Base-by-base conservation (phyloP, 2,797 vertebrate species). In the Brachyrhaphis roseni region DNA sequence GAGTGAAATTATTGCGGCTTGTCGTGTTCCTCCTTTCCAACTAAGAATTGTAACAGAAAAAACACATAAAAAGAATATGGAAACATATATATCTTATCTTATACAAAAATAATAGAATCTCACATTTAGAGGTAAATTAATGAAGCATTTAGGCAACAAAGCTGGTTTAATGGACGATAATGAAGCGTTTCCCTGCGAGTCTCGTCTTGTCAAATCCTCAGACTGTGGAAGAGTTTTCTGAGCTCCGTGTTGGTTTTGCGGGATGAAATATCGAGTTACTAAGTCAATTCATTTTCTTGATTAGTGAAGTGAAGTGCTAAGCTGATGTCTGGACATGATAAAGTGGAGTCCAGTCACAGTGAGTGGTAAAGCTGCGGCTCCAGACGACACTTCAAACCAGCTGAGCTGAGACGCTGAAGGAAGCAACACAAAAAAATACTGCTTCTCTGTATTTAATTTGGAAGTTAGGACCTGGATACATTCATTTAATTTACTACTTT, bases 341-440 rank as follows among this genome's bases (percentile, higher is more conserved):
- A 88, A 74, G 8, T 31, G 66, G 81, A 77, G 76, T 74, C 72
- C 0, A 62, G 90, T 91, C 90, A 88, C 12, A 39, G 85, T 77
- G 74, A 39, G 82, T 85, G 86, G 47, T 74, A 77, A 87, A 57
- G n/a, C 79, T 72, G 72, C n/a, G 92, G 92, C 93, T 95, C 93
- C 93, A 94, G 93, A 94, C 86, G 34, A 47, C 88, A 89, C 94
- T 95, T 93, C 41, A 94, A 83, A 87, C 83, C 85, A 84, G 87
- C 86, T 86, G 81, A 91, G 87, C 87, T 89, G 93, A 93, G 88
- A 94, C 83, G 3, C 45, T 18, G 4, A 43, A 75, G 55, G 59
- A 68, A 49, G 34, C 28, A 75, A 82, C n/a, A 72, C 77, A 82
- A 75, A 68, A 66, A 80, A 72, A 74, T 1, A 53, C 31, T 0